Evolutionary conservation across 2,888 invertebrate species (phyloP).

Genomic region (Germaria angustata): DNA sequence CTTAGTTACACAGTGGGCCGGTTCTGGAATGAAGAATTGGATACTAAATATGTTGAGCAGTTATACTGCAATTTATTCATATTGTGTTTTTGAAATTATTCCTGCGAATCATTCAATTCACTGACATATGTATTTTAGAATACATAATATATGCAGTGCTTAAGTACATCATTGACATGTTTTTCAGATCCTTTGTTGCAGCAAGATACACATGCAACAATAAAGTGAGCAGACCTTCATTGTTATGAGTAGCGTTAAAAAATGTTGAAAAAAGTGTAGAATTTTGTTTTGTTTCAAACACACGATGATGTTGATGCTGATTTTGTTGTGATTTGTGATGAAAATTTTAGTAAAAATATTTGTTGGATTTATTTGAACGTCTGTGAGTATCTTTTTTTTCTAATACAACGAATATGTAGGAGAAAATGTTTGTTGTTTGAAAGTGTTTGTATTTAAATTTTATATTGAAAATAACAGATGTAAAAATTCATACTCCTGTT

Average conservation of each 20-base stretch:
- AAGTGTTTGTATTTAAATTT: conserved; percentile 39
- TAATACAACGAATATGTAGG: neutral
- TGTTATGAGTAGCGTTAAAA: neutral
- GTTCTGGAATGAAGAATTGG: no score
- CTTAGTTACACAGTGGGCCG: no score
- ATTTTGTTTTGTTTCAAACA: conserved; percentile 7
- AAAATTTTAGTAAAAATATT: conserved; percentile 21
- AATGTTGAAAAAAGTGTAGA: neutral
- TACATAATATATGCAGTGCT: no score
- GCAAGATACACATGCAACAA: neutral
- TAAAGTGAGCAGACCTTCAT: neutral
- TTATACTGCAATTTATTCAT: no score
- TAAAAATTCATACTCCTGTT: neutral
- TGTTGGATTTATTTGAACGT: conserved; percentile 25
- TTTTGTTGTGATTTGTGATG: conserved; percentile 45
- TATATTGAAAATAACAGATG: conserved; percentile 26
- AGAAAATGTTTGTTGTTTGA: conserved; percentile 25
- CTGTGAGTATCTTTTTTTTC: conserved; percentile 6
- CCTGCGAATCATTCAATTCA: no score
- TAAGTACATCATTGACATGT: no score
- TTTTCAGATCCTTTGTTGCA: no score
- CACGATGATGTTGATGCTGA: conserved; percentile 27
- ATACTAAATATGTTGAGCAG: no score
- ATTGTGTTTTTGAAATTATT: no score
- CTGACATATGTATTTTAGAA: no score